These are phyloP conservation scores for Zophobas morio DNA, from an alignment of 1,140 invertebrate species.

Conservation along the genomic window DNA sequence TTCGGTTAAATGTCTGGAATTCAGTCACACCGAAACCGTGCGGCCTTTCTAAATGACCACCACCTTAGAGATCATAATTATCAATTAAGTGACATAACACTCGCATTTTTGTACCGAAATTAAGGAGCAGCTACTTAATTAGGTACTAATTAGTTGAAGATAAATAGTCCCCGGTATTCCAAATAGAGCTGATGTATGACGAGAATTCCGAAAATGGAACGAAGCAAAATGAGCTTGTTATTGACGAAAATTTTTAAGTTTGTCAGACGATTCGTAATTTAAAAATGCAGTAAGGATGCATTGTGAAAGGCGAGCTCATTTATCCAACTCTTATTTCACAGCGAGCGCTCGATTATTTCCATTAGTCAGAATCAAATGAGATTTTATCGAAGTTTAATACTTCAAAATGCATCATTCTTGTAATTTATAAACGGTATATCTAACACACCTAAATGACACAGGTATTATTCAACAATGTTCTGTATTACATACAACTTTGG, in stretches of 20 bases:
- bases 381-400: conserved; percentile 35
- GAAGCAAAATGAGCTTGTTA: conserved; percentile 15
- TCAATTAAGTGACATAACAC: conserved; percentile 23
- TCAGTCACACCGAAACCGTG: conserved; percentile 2
- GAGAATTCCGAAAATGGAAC: conserved; percentile 4
- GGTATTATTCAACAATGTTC: conserved; percentile 17
- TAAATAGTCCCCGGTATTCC: conserved; percentile 28
- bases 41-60: conserved; percentile 9
- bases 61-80: conserved; percentile 22
- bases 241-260: conserved; percentile 28
- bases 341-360: conserved; percentile 29
- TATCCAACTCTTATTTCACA: conserved; percentile 39
- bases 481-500: conserved; percentile 11
- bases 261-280: conserved; percentile 25
- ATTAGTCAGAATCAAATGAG: conserved; percentile 33
- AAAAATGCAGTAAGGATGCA: conserved; percentile 18
- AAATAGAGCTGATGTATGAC: not conserved
- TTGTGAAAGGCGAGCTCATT: conserved; percentile 33
- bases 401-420: conserved; percentile 35
- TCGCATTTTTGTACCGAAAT: conserved; percentile 34
- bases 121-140: conserved; percentile 39
- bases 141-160: conserved; percentile 31
- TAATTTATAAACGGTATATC: conserved; percentile 24
- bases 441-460: conserved; percentile 30
- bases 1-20: conserved; percentile 16